phyloP scores from a whole-genome alignment of 2,113 vertebrate genomes.

The Centropristis striata region DNA sequence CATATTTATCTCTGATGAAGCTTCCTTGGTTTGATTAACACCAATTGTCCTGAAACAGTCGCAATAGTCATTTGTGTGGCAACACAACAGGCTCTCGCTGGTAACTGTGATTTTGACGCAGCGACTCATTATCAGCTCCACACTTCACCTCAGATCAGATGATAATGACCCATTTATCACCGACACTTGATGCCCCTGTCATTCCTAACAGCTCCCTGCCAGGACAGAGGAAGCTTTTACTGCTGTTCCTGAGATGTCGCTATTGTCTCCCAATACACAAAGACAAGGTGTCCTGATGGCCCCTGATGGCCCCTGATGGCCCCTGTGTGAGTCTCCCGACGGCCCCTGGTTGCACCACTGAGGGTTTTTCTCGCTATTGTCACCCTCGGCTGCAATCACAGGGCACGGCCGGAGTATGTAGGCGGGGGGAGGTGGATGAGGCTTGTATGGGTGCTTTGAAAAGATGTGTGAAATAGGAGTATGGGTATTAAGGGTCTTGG shows the following conservation, averaged over 20 bases:
- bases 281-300: conserved; percentile 80
- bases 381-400: conserved; percentile 67
- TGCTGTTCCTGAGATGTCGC: conserved; percentile 67
- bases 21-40: not conserved
- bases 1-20: not conserved
- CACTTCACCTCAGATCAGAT: conserved; percentile 77
- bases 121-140: conserved; percentile 77
- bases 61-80: conserved; percentile 12
- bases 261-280: conserved; percentile 87
- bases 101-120: conserved; percentile 51
- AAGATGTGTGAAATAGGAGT: conserved; percentile 86
- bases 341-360: conserved; percentile 49
- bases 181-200: conserved; percentile 67
- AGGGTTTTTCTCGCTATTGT: conserved; percentile 78
- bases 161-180: conserved; percentile 84
- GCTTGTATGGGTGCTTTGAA: conserved; percentile 81
- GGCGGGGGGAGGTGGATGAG: conserved; percentile 56
- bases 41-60: conserved; percentile 6
- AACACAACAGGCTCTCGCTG: conserved; percentile 37
- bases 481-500: conserved; percentile 84
- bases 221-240: conserved; percentile 83
- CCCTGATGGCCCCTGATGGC: conserved; percentile 53
- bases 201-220: conserved; percentile 76
- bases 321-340: conserved; percentile 55
- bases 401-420: conserved; percentile 32